These are phyloP conservation scores for Amphipyra tragopoginis DNA, from an alignment of 2,888 invertebrate genomes.

Conservation along the genomic window DNA sequence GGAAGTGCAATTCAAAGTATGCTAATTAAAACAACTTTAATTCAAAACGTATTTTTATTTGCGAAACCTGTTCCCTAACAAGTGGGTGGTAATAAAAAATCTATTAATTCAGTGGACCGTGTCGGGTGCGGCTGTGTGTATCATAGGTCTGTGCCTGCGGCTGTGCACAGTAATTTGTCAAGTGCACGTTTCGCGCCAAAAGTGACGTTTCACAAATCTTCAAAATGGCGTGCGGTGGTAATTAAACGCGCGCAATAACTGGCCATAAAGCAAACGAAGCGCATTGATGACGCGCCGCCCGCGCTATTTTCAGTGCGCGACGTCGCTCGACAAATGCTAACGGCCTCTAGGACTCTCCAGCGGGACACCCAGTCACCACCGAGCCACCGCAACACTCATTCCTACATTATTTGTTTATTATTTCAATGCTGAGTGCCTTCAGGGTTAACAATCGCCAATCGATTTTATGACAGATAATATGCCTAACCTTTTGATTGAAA, in stretches of 20 bases:
- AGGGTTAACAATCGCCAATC: constrained; percentile 39
- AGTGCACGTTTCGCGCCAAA: constrained; percentile 80
- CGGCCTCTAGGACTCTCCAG: constrained; percentile 88
- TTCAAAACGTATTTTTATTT: constrained; percentile 59
- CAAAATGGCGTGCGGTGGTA: constrained; percentile 81
- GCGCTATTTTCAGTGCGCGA: constrained; percentile 84
- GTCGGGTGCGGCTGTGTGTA: constrained; percentile 56
- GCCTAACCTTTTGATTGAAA: constrained; percentile 36
- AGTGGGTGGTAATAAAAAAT: constrained; percentile 55
- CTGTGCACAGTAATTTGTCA: constrained; percentile 74
- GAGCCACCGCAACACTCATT: constrained; percentile 45
- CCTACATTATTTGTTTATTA: constrained; percentile 55
- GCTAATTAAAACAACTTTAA: constrained; percentile 72
- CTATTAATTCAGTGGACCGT: constrained; percentile 52
- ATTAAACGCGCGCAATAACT: constrained; percentile 87
- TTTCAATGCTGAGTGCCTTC: constrained; percentile 40
- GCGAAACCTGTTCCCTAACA: constrained; percentile 47
- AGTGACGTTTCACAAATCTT: constrained; percentile 85
- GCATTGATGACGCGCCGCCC: constrained; percentile 83
- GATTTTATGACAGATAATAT: constrained; percentile 40
- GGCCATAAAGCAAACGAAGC: constrained; percentile 85
- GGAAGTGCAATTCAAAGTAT: constrained; percentile 73
- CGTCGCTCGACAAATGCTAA: constrained; percentile 89
- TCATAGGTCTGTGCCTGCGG: constrained; percentile 33
- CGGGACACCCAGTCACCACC: constrained; percentile 54